Conservation (phyloP, 2,888 invertebrate species). For the Acrocyrtus sp. region DNA sequence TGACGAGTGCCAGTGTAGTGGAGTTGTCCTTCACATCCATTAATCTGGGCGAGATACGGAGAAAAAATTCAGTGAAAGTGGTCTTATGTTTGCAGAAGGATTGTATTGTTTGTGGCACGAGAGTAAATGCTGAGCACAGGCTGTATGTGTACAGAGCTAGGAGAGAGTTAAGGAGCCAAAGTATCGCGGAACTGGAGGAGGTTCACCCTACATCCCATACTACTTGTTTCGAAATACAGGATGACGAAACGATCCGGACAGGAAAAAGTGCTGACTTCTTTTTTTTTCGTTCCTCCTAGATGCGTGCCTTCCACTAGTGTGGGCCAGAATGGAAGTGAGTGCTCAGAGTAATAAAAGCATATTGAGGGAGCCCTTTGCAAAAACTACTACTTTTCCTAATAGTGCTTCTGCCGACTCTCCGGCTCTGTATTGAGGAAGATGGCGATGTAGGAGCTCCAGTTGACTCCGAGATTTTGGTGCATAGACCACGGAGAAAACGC, state of each 20-base stretch:
- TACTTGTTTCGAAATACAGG: too few species aligned
- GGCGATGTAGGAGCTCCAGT: conserved; percentile 34
- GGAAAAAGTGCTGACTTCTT: not conserved
- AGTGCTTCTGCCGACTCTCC: not conserved
- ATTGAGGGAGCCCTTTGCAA: not conserved
- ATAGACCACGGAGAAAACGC: conserved; percentile 63
- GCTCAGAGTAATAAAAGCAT: not conserved
- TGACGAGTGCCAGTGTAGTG: not conserved
- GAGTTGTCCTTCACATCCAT: not conserved
- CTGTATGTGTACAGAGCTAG: conserved; percentile 6
- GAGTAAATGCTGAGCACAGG: not conserved
- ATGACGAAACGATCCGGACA: not conserved
- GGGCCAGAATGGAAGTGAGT: not conserved
- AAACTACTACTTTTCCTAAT: not conserved
- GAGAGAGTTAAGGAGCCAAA: not conserved
- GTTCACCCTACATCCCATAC: too few species aligned
- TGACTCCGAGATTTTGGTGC: conserved; percentile 63
- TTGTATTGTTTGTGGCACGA: not conserved
- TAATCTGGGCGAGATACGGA: not conserved
- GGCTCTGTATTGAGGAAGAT: not conserved
- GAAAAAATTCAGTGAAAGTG: not conserved
- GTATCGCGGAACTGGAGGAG: not conserved
- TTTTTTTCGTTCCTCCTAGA: not conserved
- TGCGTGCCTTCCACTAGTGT: not conserved
- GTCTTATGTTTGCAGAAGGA: not conserved